A percentile compares a stretch with the other conserved stretches of the same genome.
Evolutionary conservation across 2,797 vertebrate genomes (phyloP).

Genomic region (Chloroceryle inda): DNA sequence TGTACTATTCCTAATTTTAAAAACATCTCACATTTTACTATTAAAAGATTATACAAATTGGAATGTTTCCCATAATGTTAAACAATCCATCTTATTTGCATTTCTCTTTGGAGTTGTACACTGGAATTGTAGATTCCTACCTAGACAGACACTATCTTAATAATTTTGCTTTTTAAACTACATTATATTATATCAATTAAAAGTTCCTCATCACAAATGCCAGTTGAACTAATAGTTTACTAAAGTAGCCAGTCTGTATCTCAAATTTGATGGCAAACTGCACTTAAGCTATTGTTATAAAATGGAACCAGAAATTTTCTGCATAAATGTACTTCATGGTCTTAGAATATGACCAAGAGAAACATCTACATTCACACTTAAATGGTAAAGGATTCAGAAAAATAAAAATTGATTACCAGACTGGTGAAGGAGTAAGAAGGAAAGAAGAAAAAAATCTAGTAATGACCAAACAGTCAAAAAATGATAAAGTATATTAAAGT

Average conservation of each 20-base stretch:
- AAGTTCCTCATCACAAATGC: neutral
- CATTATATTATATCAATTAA: neutral
- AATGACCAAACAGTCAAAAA: neutral
- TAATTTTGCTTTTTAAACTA: neutral
- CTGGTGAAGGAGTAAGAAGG: neutral
- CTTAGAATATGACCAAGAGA: neutral
- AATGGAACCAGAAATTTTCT: neutral
- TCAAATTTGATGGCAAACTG: neutral
- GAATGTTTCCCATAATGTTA: neutral
- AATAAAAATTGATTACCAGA: neutral
- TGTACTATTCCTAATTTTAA: neutral
- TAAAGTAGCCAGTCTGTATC: neutral
- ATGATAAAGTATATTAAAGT: neutral
- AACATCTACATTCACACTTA: neutral
- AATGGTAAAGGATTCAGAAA: neutral
- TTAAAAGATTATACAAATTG: neutral
- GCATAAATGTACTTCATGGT: neutral
- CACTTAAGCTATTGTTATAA: neutral
- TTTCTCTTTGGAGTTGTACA: neutral
- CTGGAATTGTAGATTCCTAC: neutral
- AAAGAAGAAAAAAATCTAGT: neutral
- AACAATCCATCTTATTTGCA: neutral
- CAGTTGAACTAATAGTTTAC: neutral
- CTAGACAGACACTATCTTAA: neutral
- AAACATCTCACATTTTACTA: neutral